phyloP scores from a whole-genome alignment of 2,888 invertebrate species.

The Megaustenia siamemsis region DNA sequence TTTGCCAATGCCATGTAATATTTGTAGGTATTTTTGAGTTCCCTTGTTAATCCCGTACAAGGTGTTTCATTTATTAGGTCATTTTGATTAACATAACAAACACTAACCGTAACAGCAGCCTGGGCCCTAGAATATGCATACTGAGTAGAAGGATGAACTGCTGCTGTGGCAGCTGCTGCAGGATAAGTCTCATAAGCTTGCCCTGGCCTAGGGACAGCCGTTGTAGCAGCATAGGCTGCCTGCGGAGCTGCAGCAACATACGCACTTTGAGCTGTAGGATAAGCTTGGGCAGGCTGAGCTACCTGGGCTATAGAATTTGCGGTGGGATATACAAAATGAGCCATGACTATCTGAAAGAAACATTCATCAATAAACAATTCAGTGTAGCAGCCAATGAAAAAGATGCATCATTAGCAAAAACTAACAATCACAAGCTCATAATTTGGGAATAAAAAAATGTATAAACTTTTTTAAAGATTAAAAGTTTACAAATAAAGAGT shows the following conservation, averaged over 20 bases:
- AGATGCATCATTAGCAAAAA: no score
- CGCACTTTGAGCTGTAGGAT: conserved; percentile 90
- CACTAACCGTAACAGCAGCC: conserved; percentile 74
- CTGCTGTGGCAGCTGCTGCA: conserved; percentile 68
- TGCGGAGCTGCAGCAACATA: conserved; percentile 91
- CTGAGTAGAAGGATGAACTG: conserved; percentile 63
- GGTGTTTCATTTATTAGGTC: not conserved
- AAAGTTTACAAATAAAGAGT: no score
- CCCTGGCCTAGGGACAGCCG: conserved; percentile 88
- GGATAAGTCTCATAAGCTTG: conserved; percentile 80
- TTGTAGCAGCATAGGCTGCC: conserved; percentile 87
- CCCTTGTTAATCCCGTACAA: no score
- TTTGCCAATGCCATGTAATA: no score
- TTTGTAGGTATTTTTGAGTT: no score
- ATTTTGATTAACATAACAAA: not conserved
- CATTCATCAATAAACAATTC: not conserved
- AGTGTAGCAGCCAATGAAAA: no score
- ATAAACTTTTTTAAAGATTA: no score
- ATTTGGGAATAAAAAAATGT: no score
- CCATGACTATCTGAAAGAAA: conserved; percentile 60
- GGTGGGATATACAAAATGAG: conserved; percentile 75
- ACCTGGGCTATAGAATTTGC: conserved; percentile 63
- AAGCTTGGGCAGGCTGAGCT: conserved; percentile 85
- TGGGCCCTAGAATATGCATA: conserved; percentile 77
- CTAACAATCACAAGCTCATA: no score